Evolutionary conservation across 2,113 vertebrate species (phyloP).

Genomic region (Melanerpes aurifrons): DNA sequence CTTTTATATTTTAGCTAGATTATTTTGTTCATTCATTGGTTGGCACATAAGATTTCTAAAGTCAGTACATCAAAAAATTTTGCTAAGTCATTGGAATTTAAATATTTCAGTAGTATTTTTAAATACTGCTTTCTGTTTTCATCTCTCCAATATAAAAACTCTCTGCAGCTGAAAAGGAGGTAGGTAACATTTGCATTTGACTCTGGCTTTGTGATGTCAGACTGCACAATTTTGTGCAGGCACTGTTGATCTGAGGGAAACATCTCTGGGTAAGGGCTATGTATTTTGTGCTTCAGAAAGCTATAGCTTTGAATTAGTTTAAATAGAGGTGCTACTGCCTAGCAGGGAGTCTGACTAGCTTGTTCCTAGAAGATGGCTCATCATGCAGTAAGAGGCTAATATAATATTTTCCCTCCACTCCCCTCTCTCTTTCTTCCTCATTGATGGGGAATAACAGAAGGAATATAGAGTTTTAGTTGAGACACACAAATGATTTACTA

Average conservation of each 20-base stretch:
- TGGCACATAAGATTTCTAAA: neutral
- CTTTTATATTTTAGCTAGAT: neutral
- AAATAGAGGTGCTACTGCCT: neutral
- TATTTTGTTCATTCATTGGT: neutral
- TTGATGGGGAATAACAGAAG: too few species aligned
- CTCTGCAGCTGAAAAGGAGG: neutral
- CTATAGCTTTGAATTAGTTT: neutral
- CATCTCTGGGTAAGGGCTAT: neutral
- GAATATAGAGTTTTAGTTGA: too few species aligned
- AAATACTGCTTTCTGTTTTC: neutral
- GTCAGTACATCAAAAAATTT: neutral
- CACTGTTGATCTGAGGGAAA: neutral
- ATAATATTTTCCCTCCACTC: too few species aligned
- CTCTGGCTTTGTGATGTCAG: neutral
- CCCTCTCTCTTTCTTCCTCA: too few species aligned
- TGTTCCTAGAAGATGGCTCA: neutral
- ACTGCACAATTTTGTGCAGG: rapidly evolving
- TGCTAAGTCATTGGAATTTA: neutral
- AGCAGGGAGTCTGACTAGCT: neutral
- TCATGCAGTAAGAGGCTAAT: neutral
- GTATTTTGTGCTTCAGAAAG: neutral
- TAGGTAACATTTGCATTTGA: neutral
- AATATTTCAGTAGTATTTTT: neutral
- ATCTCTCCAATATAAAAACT: neutral
- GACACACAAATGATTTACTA: too few species aligned